phyloP scores from a whole-genome alignment of 2,797 vertebrate species.

The Cyclura pinguis region DNA sequence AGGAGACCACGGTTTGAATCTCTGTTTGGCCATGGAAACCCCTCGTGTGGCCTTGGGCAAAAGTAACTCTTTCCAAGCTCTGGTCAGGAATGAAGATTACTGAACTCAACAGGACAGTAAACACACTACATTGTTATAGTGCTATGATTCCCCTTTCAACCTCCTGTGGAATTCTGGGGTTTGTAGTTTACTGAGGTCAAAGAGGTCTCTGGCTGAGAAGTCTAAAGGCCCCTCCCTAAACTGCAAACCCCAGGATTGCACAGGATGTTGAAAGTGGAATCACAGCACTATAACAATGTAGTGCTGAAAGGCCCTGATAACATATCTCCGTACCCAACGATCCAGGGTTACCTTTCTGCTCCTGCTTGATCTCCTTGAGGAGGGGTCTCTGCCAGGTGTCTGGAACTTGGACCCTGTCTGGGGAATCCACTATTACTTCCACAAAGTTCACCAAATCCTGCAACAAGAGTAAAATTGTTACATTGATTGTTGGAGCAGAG shows the following conservation, averaged over 20 bases:
- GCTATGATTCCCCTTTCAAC: too few relatives aligned
- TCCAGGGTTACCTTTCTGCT: not conserved
- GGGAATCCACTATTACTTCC: slow-evolving; percentile 4
- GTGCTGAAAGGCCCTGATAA: too few relatives aligned
- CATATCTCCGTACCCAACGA: not conserved
- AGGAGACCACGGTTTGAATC: too few relatives aligned
- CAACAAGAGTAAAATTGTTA: not conserved
- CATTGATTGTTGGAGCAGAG: not conserved
- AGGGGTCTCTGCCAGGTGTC: not conserved
- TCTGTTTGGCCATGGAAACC: too few relatives aligned
- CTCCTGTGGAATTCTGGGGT: too few relatives aligned
- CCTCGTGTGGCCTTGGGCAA: not conserved
- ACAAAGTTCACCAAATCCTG: not conserved
- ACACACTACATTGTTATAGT: not conserved
- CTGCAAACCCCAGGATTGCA: too few relatives aligned
- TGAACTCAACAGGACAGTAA: not conserved
- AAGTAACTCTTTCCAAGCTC: not conserved
- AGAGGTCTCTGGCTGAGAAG: too few relatives aligned
- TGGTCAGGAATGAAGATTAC: not conserved
- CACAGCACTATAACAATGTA: too few relatives aligned
- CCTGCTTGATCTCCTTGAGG: slow-evolving; percentile 5
- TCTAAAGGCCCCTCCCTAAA: too few relatives aligned
- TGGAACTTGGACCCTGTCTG: not conserved
- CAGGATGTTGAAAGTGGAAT: too few relatives aligned
- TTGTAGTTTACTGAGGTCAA: too few relatives aligned